These are phyloP conservation scores for Neoarius graeffei DNA, from an alignment of 2,113 vertebrate species.

Conservation along the genomic window DNA sequence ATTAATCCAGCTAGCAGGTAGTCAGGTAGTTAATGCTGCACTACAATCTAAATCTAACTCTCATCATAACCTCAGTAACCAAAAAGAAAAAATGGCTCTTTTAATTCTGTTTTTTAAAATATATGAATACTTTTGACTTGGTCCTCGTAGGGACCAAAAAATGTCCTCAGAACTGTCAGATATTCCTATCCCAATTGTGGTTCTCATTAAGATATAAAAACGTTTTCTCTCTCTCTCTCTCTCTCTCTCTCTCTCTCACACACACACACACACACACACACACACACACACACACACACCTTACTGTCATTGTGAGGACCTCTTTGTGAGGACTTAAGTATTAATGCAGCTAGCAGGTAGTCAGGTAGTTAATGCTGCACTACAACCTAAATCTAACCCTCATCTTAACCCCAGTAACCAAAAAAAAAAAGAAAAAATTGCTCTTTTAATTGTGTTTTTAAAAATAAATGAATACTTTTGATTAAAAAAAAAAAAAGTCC, in stretches of 20 bases:
- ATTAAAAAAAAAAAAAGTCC: neutral
- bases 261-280: neutral
- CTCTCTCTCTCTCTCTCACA: neutral
- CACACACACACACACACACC: neutral
- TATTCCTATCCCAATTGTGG: neutral
- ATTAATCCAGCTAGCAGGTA: neutral
- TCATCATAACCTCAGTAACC: neutral
- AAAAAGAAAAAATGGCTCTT: neutral
- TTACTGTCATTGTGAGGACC: neutral
- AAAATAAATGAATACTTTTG: neutral
- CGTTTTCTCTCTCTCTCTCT: neutral
- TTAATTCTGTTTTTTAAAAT: neutral
- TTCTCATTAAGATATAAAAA: neutral
- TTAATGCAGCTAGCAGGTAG: neutral
- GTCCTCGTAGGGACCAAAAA: neutral
- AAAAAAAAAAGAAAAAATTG: neutral
- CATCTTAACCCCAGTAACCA: neutral
- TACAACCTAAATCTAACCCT: neutral
- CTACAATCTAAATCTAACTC: neutral
- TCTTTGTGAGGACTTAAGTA: neutral
- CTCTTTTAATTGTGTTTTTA: neutral
- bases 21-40: neutral
- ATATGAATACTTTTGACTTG: neutral
- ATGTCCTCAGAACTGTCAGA: neutral
- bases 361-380: neutral